phyloP scores from a whole-genome alignment of 2,888 invertebrate genomes.

The Eupithecia pulchellata region DNA sequence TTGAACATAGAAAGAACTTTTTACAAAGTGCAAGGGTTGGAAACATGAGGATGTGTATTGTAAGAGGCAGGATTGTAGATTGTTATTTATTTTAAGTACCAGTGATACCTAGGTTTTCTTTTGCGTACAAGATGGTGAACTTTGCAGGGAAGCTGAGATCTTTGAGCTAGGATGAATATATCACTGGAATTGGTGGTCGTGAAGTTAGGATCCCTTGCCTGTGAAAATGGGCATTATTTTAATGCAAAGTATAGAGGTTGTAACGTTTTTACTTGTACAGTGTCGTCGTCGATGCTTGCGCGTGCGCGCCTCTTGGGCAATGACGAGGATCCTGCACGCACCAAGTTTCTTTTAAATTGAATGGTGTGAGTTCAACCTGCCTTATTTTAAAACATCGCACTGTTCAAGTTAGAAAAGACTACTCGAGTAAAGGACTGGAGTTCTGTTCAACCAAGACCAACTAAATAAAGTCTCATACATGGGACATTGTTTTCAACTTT shows the following conservation, averaged over 20 bases:
- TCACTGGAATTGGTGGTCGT: constrained; percentile 81
- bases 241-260: constrained; percentile 97
- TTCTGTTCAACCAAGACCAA: constrained; percentile 86
- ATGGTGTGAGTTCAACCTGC: constrained; percentile 82
- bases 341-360: constrained; percentile 85
- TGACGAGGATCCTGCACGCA: constrained; percentile 77
- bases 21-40: constrained; percentile 81
- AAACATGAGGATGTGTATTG: constrained; percentile 67
- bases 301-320: constrained; percentile 52
- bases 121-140: constrained; percentile 80
- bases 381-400: constrained; percentile 75
- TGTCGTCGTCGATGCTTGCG: constrained; percentile 71
- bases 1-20: constrained; percentile 65
- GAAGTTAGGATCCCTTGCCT: constrained; percentile 85
- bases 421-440: constrained; percentile 83
- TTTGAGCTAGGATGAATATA: constrained; percentile 78
- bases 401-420: constrained; percentile 85
- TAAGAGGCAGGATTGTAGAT: constrained; percentile 71
- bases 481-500: constrained; percentile 66
- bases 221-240: constrained; percentile 95
- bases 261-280: constrained; percentile 85
- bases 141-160: constrained; percentile 85
- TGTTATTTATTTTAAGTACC: constrained; percentile 67
- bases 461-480: constrained; percentile 78
- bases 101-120: constrained; percentile 78